Percentiles rank a stretch among this genome's conserved stretches.
Evolutionary conservation across 2,888 invertebrate species (phyloP).

Genomic region (Drosophila monieri): DNA sequence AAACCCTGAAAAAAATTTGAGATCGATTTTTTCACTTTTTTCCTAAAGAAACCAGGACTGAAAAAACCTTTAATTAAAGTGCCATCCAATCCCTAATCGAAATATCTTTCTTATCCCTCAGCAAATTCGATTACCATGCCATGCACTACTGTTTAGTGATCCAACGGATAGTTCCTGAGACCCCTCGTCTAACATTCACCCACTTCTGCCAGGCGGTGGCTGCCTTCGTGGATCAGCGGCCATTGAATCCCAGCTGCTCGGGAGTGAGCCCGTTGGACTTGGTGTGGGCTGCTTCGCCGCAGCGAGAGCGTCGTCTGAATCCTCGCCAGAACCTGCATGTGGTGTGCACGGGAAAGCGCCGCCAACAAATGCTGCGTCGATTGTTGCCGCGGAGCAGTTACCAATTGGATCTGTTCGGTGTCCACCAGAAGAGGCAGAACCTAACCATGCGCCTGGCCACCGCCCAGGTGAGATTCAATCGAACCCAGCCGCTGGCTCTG

Average conservation of each 20-base stretch:
- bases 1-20: too few relatives aligned
- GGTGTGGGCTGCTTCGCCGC: constrained; percentile 77
- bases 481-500: constrained; percentile 82
- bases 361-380: constrained; percentile 80
- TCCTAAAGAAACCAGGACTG: neutral
- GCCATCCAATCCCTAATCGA: neutral
- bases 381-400: constrained; percentile 80
- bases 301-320: constrained; percentile 74
- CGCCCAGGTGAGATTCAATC: constrained; percentile 80
- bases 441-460: constrained; percentile 81
- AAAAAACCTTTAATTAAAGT: too few relatives aligned
- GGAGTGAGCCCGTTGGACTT: constrained; percentile 66
- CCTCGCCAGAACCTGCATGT: constrained; percentile 71
- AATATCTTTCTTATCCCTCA: constrained; percentile 32
- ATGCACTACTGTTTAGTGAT: constrained; percentile 83
- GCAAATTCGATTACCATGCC: constrained; percentile 83
- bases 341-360: constrained; percentile 82
- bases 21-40: too few relatives aligned
- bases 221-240: constrained; percentile 55
- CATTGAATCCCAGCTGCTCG: constrained; percentile 48
- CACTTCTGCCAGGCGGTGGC: constrained; percentile 63
- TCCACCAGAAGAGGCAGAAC: constrained; percentile 82
- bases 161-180: constrained; percentile 58
- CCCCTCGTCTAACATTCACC: constrained; percentile 48
- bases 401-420: constrained; percentile 82